Evolutionary conservation across 2,797 vertebrate species (phyloP).

Genomic region (Rhyacichthys aspro): DNA sequence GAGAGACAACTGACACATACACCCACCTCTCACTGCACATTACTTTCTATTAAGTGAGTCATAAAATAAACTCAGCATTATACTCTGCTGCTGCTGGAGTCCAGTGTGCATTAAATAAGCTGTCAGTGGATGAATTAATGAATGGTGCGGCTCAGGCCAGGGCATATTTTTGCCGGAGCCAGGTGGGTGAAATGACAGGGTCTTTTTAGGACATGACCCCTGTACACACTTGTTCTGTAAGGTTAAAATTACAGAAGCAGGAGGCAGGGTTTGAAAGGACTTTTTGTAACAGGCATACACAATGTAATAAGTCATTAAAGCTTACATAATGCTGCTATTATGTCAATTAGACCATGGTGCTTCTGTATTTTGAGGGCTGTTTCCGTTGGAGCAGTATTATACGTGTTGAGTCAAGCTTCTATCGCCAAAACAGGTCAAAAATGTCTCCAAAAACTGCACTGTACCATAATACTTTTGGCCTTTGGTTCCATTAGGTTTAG

Average conservation of each 20-base stretch:
- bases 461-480: too few relatives aligned
- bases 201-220: background rate
- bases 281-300: too few relatives aligned
- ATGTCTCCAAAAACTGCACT: too few relatives aligned
- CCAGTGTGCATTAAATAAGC: background rate
- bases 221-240: slow-evolving; percentile 2
- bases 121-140: background rate
- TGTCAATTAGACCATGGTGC: too few relatives aligned
- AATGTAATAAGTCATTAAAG: too few relatives aligned
- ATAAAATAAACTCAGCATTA: background rate
- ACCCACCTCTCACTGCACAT: background rate
- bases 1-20: background rate
- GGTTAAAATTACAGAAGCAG: background rate
- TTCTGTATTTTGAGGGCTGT: too few relatives aligned
- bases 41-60: background rate
- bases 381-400: too few relatives aligned
- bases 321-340: too few relatives aligned
- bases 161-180: background rate
- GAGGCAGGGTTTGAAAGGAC: background rate
- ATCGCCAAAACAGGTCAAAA: too few relatives aligned
- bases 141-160: background rate
- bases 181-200: slow-evolving; percentile 8
- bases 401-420: too few relatives aligned
- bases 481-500: too few relatives aligned
- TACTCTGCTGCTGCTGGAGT: too few relatives aligned